Percentiles rank a stretch among this genome's conserved stretches.
Evolutionary conservation across 2,797 vertebrate genomes (phyloP).

Genomic region (Sebastes hubbsi): DNA sequence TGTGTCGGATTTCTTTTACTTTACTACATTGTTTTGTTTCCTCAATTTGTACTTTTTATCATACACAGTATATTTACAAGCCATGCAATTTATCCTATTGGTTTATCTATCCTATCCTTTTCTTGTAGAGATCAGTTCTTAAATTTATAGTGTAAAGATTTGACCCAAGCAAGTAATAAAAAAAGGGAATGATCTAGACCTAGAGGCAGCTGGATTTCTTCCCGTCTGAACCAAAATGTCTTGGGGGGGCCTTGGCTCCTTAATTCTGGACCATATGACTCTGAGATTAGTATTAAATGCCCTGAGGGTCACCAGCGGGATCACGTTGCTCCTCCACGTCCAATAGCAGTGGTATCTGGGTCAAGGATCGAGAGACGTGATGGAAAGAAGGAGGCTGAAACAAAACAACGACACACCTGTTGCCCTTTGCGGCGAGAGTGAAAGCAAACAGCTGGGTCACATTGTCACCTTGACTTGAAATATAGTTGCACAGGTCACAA

Average conservation of each 20-base stretch:
- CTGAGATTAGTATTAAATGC: slow-evolving; percentile 61
- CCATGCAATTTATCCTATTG: not conserved
- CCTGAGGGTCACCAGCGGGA: slow-evolving; percentile 52
- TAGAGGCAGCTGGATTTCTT: slow-evolving; percentile 36
- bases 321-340: slow-evolving; percentile 76
- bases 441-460: slow-evolving; percentile 23
- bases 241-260: slow-evolving; percentile 28
- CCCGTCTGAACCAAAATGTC: not conserved
- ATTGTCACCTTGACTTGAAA: slow-evolving; percentile 33
- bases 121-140: not conserved
- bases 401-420: slow-evolving; percentile 43
- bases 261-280: slow-evolving; percentile 59
- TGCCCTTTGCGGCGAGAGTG: slow-evolving; percentile 18
- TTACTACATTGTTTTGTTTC: not conserved
- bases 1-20: not conserved
- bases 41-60: not conserved
- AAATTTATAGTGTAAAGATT: not conserved
- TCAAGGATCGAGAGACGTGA: slow-evolving; percentile 38
- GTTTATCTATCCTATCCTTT: not conserved
- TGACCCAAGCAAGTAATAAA: not conserved
- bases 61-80: not conserved
- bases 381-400: slow-evolving; percentile 8
- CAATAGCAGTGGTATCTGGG: slow-evolving; percentile 66
- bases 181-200: slow-evolving; percentile 8
- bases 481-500: not conserved